Evolutionary conservation across 2,797 vertebrate species (phyloP), one percentile per base, ranked within the genome.

Genomic region (Margarornis squamiger): DNA sequence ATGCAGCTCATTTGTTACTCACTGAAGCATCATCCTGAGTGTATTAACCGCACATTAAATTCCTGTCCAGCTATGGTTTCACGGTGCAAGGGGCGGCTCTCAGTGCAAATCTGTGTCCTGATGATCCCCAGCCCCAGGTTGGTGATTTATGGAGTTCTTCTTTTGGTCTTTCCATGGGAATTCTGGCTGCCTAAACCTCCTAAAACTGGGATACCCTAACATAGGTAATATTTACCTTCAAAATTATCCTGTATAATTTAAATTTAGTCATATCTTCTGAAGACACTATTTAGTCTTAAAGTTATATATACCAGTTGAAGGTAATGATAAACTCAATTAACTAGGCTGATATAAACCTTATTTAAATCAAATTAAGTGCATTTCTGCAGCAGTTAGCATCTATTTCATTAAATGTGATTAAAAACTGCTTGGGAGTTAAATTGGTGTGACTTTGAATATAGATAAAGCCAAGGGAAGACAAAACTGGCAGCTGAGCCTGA

Each of bases 321-420:
- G 30, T 86, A 29, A 43, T 10, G 3, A 86, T 72, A 86, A 90
- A 90, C 54, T 93, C 90, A 96, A 97, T 97, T 96, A 97, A 96
- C 90, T 70, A 86, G 96, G 70, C 83, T 92, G 51, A 76, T 94
- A 84, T 78, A 95, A 95, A 95, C 39, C 80, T 93, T 95, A 75
- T 90, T 92, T 95, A 93, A 95, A 95, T 95, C 86, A 93, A 96
- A 96, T 96, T 92, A 95, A 93, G 51, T 83, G 89, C 79, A 95
- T 90, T 94, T 94, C 92, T 95, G 62, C 85, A 90, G 78, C 5
- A 62, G 89, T 95, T 95, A 72, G 92, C 93, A 96, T 96, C 95
- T 95, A 94, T 96, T 96, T 96, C 95, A 97, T 95, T 90, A 86
- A 88, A 65, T 58, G 86, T 94, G 90, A 93, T 89, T 95, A 95